A percentile compares a stretch with the other conserved stretches of the same genome.
phyloP scores from a whole-genome alignment of 2,888 invertebrate species.

The Sarcophaga variegata region DNA sequence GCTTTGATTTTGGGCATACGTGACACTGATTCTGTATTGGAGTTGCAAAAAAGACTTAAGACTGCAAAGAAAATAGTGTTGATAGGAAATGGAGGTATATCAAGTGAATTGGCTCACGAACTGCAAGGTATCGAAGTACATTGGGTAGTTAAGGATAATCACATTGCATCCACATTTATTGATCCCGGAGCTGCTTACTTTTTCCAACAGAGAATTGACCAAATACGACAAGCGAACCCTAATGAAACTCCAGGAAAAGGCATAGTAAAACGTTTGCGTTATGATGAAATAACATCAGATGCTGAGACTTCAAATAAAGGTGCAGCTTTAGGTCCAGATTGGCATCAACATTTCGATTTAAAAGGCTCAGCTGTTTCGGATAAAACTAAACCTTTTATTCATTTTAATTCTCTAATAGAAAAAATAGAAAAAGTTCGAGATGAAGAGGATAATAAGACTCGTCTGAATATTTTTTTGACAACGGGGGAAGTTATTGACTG shows the following conservation, averaged over 20 bases:
- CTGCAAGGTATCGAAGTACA: constrained; percentile 91
- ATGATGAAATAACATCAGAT: constrained; percentile 83
- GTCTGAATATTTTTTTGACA: constrained; percentile 88
- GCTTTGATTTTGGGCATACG: constrained; percentile 91
- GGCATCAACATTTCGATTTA: constrained; percentile 89
- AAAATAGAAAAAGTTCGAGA: constrained; percentile 63
- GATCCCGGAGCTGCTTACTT: constrained; percentile 98
- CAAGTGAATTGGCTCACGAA: constrained; percentile 97
- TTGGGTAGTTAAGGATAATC: constrained; percentile 96
- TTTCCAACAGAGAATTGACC: constrained; percentile 84
- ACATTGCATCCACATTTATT: constrained; percentile 96
- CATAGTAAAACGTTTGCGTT: constrained; percentile 86
- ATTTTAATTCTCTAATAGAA: constrained; percentile 85
- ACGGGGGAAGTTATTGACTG: constrained; percentile 87
- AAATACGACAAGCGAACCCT: neutral
- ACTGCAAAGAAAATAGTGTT: constrained; percentile 89
- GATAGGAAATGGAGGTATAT: constrained; percentile 99
- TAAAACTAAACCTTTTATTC: constrained; percentile 82
- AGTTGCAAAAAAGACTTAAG: constrained; percentile 88
- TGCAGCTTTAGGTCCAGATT: constrained; percentile 98
- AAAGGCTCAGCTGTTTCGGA: constrained; percentile 37
- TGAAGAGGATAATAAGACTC: constrained; percentile 83
- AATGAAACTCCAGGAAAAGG: constrained; percentile 66
- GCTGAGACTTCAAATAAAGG: constrained; percentile 84
- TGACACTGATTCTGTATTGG: constrained; percentile 95